Conservation (phyloP, 2,797 vertebrate species). For the Coilia nasus region DNA sequence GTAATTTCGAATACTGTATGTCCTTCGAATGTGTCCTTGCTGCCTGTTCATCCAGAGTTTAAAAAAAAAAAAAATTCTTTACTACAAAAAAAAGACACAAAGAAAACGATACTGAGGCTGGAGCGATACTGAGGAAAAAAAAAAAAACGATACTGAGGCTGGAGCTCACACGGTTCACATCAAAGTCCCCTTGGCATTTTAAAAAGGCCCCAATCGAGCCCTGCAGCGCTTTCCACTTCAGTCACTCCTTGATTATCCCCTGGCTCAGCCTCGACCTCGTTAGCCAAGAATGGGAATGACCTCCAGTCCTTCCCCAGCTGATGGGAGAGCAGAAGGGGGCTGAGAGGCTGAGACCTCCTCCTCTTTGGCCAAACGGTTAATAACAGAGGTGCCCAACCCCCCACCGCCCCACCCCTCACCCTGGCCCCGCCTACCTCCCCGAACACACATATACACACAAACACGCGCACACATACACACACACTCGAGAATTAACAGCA, state of each 20-base stretch:
- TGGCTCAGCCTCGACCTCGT: not conserved
- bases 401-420: too few species aligned
- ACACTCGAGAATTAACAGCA: not conserved
- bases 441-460: constrained; percentile 26
- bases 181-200: not conserved
- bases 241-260: not conserved
- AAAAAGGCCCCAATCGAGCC: not conserved
- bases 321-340: not conserved
- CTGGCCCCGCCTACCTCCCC: too few species aligned
- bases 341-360: not conserved
- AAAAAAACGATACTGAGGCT: not conserved
- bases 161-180: constrained; percentile 6
- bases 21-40: too few species aligned
- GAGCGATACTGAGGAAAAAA: not conserved
- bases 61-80: too few species aligned
- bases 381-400: not conserved
- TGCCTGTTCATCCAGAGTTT: too few species aligned
- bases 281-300: not conserved
- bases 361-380: not conserved
- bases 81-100: too few species aligned
- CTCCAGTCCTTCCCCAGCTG: not conserved
- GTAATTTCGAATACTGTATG: too few species aligned
- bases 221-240: not conserved
- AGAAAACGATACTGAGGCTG: not conserved
- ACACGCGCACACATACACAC: not conserved